Evolutionary conservation across 64 coral and sea anemone genomes (phyloP).

Genomic region (Montipora foliosa): DNA sequence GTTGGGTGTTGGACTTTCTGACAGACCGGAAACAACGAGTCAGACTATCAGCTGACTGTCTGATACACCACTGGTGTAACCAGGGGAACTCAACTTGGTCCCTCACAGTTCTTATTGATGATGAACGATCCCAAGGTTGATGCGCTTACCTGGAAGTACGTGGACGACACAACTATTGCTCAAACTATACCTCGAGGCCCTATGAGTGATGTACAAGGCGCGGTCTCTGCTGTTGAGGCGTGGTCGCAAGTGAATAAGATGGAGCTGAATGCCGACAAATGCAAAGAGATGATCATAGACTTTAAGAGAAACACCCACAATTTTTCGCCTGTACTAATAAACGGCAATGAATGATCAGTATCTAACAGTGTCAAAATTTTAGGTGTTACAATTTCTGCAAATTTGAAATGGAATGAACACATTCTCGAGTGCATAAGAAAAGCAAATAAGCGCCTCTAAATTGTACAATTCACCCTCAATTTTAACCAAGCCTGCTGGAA

Average conservation of each 20-base stretch:
- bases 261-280: neutral
- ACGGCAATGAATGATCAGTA: conserved; percentile 21
- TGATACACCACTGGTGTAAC: neutral
- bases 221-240: neutral
- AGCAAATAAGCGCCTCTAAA: conserved; percentile 47
- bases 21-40: neutral
- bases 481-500: too few relatives aligned
- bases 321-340: neutral
- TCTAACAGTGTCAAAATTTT: conserved; percentile 38
- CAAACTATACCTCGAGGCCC: neutral
- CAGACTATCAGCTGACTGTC: neutral
- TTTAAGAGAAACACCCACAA: neutral
- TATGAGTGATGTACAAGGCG: neutral
- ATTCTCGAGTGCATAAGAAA: conserved; percentile 41
- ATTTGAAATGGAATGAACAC: conserved; percentile 53
- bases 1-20: neutral
- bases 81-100: neutral
- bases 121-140: neutral
- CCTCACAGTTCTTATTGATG: neutral
- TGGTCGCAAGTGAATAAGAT: neutral
- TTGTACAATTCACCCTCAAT: neutral
- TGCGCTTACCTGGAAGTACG: too few relatives aligned
- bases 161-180: neutral
- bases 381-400: conserved; percentile 16
- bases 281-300: neutral